These are phyloP conservation scores for Zoanthus sansibaricus DNA, from an alignment of 92 coral and sea anemone genomes.

Conservation along the genomic window DNA sequence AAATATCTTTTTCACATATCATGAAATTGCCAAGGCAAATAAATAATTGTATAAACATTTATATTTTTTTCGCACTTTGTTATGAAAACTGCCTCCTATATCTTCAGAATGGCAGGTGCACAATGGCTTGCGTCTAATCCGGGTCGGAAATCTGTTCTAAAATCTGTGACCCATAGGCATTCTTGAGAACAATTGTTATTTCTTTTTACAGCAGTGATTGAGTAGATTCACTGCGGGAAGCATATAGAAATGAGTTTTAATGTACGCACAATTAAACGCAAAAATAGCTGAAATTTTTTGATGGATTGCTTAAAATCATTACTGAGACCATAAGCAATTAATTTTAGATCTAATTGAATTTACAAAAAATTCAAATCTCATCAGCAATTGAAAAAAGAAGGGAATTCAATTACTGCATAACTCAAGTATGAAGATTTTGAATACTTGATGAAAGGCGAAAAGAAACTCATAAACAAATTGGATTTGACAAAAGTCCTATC, in stretches of 20 bases:
- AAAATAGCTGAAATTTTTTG: not conserved
- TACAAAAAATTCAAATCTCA: no score
- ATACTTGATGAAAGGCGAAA: not conserved
- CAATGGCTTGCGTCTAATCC: not conserved
- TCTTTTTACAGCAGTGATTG: not conserved
- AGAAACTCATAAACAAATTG: not conserved
- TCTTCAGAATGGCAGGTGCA: not conserved
- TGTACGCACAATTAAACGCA: not conserved
- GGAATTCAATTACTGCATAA: no score
- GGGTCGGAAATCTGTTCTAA: slow-evolving; percentile 7
- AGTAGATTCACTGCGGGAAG: slow-evolving; percentile 18
- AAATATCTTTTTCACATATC: not conserved
- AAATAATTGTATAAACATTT: not conserved
- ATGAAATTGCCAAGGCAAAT: not conserved
- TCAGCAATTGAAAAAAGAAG: no score
- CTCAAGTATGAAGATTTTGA: no score
- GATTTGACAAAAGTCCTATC: not conserved
- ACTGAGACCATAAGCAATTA: not conserved
- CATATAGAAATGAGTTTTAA: not conserved
- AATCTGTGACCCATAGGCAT: slow-evolving; percentile 27
- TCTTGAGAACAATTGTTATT: not conserved
- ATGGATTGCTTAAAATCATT: not conserved
- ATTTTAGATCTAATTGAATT: no score
- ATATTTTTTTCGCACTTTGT: not conserved
- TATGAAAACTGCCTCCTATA: no score